Base-by-base conservation (phyloP, 2,888 invertebrate species). In the Halictus quadricinctus region DNA sequence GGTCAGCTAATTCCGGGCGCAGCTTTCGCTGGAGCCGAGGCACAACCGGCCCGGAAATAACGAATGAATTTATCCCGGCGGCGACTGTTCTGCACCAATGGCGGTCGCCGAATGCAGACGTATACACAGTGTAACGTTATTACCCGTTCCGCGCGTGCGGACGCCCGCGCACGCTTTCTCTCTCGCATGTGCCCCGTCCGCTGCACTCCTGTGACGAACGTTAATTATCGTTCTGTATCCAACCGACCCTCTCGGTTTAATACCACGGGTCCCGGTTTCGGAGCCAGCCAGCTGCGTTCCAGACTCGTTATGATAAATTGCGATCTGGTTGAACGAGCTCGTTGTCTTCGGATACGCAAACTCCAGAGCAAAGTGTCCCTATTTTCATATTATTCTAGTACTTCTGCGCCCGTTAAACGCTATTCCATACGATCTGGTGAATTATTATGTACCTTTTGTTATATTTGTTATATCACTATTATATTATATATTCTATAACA, bases 21-120 rank as follows among this genome's bases (percentile, higher is more conserved):
- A 83, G 79, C 70, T 84, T 79, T 85, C 79, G 72, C 29, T n/a
- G 79, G 41, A 72, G 77, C 69, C 43, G 76, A 4, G 66, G 66
- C 78, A 54, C 86, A 82, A 77, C 72, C 87, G 80, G 81, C 85
- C 74, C 88, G 87, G 88, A 90, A 91, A 92, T 86, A 92, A 89
- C 88, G 87, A 88, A 90, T 86, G 87, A 88, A 90, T 91, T 87
- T 88, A 88, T 87, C 82, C 79, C 77, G 66, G 70, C 70, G 85
- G 74, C 72, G 85, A 87, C 76, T 76, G 77, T 91, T 86, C 85
- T 75, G 77, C 83, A 50, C 72, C 76, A 73, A 78, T 82, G 70
- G 72, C 29, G 70, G 21, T 70, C 58, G 15, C 21, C 73, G 76
- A 80, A 80, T 43, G 83, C 58, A 29, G 64, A 76, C 64, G 70